Percentiles rank a stretch among this genome's conserved stretches.
phyloP scores from a whole-genome alignment of 2,113 vertebrate genomes.

The Sakesphorus luctuosus region DNA sequence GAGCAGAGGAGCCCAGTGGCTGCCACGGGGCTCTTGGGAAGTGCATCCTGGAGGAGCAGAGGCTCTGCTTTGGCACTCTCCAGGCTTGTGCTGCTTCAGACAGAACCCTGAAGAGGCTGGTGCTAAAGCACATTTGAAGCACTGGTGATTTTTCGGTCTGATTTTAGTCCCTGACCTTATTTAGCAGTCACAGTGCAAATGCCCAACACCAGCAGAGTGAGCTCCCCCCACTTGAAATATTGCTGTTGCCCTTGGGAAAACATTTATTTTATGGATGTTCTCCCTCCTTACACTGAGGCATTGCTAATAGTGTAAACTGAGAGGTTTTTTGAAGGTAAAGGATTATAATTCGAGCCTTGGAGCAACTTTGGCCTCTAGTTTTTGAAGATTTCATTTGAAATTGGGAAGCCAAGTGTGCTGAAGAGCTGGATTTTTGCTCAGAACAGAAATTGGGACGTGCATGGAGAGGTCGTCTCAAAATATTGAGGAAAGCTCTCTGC shows the following conservation, averaged over 20 bases:
- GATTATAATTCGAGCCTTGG: not conserved
- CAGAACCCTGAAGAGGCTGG: not conserved
- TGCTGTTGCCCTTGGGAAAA: not conserved
- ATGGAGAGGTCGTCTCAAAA: not conserved
- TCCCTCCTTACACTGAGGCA: not conserved
- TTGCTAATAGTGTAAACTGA: not conserved
- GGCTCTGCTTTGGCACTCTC: not conserved
- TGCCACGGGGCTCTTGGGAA: accelerated
- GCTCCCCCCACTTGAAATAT: not conserved
- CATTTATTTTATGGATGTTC: not conserved
- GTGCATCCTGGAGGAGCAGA: not conserved
- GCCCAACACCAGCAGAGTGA: not conserved
- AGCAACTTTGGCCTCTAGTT: not conserved
- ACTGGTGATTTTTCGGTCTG: not conserved
- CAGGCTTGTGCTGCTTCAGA: not conserved
- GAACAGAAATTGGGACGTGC: not conserved
- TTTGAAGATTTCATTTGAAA: not conserved
- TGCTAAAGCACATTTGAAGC: not conserved
- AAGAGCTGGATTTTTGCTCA: not conserved
- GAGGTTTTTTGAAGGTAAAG: not conserved
- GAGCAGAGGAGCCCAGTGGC: not conserved
- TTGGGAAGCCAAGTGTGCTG: not conserved
- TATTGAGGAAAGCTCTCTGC: not conserved
- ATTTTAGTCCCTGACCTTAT: not conserved
- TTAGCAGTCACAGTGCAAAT: not conserved